Conservation (phyloP, 30 jellyfish, hydroid and myxozoan genomes). For the Turritopsis rubra region DNA sequence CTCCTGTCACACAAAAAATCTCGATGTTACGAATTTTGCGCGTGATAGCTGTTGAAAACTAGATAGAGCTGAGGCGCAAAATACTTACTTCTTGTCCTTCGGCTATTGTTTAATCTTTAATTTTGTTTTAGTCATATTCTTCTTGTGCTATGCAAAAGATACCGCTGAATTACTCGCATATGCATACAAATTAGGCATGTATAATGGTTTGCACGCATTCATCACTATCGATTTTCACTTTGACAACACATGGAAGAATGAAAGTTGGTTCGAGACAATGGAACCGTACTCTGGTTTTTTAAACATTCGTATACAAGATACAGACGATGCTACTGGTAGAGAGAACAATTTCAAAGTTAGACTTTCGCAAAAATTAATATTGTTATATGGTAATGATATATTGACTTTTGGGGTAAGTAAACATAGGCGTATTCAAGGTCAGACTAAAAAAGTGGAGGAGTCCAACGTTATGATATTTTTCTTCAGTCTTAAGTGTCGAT, state of each 20-base stretch:
- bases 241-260: slow-evolving; percentile 43
- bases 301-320: neutral
- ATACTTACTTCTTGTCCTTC: no score
- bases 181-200: slow-evolving; percentile 32
- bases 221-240: slow-evolving; percentile 42
- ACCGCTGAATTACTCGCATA: slow-evolving; percentile 29
- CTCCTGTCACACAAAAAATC: no score
- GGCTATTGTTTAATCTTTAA: no score
- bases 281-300: neutral
- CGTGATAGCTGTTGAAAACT: no score
- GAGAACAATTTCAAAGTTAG: neutral
- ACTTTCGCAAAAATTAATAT: neutral
- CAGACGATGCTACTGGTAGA: neutral
- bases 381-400: neutral
- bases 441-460: no score
- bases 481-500: no score
- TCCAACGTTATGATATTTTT: no score
- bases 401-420: neutral
- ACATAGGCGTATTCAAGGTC: no score
- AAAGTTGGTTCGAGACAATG: slow-evolving; percentile 18
- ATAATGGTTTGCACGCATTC: slow-evolving; percentile 54
- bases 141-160: slow-evolving; percentile 40
- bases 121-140: slow-evolving; percentile 37
- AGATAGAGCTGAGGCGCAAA: no score
- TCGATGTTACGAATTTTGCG: no score